Percentiles rank a stretch among this genome's conserved stretches.
Conservation (phyloP, 2,888 invertebrate genomes). For the Dione juno region DNA sequence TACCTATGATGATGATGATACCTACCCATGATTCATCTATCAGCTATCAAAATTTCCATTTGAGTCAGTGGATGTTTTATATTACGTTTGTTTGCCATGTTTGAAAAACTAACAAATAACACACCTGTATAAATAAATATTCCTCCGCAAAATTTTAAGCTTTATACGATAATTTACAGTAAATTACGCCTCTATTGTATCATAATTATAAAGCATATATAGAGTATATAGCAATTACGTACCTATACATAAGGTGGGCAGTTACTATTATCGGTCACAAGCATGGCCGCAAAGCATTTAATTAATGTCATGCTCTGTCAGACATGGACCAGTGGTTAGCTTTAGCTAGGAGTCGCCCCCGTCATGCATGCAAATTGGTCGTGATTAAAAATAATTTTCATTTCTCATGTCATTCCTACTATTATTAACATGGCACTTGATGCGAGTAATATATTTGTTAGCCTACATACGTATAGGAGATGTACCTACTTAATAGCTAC, state of each 20-base stretch:
- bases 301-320: conserved; percentile 76
- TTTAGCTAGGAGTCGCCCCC: conserved; percentile 59
- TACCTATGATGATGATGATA: too few relatives aligned
- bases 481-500: too few relatives aligned
- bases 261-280: conserved; percentile 42
- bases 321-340: conserved; percentile 63
- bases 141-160: too few relatives aligned
- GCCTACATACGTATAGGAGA: conserved; percentile 41
- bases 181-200: background rate
- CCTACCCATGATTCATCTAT: too few relatives aligned
- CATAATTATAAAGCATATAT: background rate
- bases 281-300: conserved; percentile 65
- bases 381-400: conserved; percentile 83
- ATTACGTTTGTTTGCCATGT: too few relatives aligned
- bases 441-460: conserved; percentile 74
- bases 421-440: conserved; percentile 64
- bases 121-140: too few relatives aligned
- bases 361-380: conserved; percentile 74
- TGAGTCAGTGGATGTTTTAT: too few relatives aligned
- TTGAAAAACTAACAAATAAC: too few relatives aligned
- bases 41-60: too few relatives aligned
- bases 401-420: conserved; percentile 80
- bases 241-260: conserved; percentile 5
- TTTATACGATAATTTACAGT: too few relatives aligned
- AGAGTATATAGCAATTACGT: background rate